A percentile compares a stretch with the other conserved stretches of the same genome.
Conservation (phyloP, 2,113 vertebrate species). For the Cyprinus carpio region DNA sequence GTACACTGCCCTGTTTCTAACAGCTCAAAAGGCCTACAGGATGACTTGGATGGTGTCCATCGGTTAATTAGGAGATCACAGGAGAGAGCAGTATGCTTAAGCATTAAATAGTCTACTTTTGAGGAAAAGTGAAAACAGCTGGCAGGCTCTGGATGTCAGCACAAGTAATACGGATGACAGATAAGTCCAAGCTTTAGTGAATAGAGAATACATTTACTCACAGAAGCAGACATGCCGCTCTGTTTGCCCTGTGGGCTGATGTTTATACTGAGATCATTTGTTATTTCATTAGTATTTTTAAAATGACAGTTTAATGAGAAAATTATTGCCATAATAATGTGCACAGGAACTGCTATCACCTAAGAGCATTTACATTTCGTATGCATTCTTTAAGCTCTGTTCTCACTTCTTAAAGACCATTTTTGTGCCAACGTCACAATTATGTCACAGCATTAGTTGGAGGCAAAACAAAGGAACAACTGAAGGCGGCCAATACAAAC, state of each 20-base stretch:
- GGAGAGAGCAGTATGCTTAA: slow-evolving; percentile 53
- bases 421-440: too few relatives aligned
- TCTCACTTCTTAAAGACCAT: not conserved
- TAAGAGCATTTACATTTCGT: not conserved
- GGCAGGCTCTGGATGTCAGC: slow-evolving; percentile 47
- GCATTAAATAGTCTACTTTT: slow-evolving; percentile 47
- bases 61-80: slow-evolving; percentile 51
- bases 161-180: slow-evolving; percentile 41
- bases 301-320: slow-evolving; percentile 2
- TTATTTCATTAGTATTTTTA: slow-evolving; percentile 19
- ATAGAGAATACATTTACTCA: slow-evolving; percentile 27
- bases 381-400: not conserved
- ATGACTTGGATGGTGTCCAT: slow-evolving; percentile 51
- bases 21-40: slow-evolving; percentile 24
- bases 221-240: slow-evolving; percentile 26
- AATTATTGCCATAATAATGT: not conserved
- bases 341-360: not conserved
- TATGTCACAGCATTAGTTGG: too few relatives aligned
- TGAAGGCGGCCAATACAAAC: too few relatives aligned
- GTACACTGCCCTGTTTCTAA: slow-evolving; percentile 16
- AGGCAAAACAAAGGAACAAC: too few relatives aligned
- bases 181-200: slow-evolving; percentile 11
- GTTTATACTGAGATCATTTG: not conserved
- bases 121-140: slow-evolving; percentile 64
- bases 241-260: not conserved